These are phyloP conservation scores for Zoanthus sansibaricus DNA, from an alignment of 92 coral and sea anemone species.

Conservation along the genomic window DNA sequence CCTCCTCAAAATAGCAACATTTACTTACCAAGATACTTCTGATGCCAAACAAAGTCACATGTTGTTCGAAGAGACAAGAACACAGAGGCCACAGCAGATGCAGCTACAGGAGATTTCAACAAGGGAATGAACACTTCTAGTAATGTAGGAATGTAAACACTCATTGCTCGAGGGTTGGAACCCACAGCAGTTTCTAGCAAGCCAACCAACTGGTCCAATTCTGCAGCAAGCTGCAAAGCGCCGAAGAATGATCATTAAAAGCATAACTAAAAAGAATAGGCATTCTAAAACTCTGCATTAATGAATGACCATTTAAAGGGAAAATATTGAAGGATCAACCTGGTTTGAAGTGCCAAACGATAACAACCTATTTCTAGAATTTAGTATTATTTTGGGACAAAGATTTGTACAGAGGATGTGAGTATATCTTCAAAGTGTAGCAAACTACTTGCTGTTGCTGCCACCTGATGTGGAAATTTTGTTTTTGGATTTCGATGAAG, in stretches of 20 bases:
- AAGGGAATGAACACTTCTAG: slow-evolving; percentile 71
- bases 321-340: too few relatives aligned
- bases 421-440: background rate
- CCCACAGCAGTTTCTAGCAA: slow-evolving; percentile 70
- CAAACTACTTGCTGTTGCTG: background rate
- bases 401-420: too few relatives aligned
- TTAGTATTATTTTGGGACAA: too few relatives aligned
- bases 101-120: slow-evolving; percentile 87
- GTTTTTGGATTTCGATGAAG: background rate
- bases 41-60: slow-evolving; percentile 66
- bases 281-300: background rate
- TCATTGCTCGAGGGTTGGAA: slow-evolving; percentile 76
- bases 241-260: background rate
- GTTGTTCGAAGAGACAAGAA: slow-evolving; percentile 76
- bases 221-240: slow-evolving; percentile 62
- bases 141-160: slow-evolving; percentile 68
- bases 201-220: slow-evolving; percentile 66
- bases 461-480: background rate
- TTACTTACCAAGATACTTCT: slow-evolving; percentile 73
- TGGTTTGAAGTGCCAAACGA: too few relatives aligned
- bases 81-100: slow-evolving; percentile 70
- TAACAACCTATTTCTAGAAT: too few relatives aligned
- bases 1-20: background rate
- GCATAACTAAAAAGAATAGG: background rate
- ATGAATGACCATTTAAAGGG: background rate